Base-by-base conservation (phyloP, 2,888 invertebrate genomes). In the Diarsia brunnea region DNA sequence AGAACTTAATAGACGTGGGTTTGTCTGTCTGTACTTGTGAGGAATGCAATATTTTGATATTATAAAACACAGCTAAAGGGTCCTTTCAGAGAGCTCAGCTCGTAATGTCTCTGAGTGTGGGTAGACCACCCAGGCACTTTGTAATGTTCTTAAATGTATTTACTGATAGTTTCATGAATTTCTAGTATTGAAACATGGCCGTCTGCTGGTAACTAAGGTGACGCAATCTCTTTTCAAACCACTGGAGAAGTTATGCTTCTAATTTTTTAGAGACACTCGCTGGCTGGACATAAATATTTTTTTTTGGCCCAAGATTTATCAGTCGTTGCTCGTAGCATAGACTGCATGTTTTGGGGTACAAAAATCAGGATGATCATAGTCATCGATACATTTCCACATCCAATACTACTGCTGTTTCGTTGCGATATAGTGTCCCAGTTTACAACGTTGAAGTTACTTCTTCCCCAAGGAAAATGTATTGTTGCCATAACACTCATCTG, bases 1-100 rank as follows among this genome's bases (percentile, higher is more conserved):
- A 49, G 58, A 43, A 58, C 31, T 78, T 78, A 64, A 67, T 81
- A 64, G 21, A 49, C 53, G 73, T 70, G 60, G 63, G 69, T 60
- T 69, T 73, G 47, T n/a, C 65, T 61, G 66, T 45, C 45, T 47
- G 45, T 11, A 60, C 14, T 19, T 49, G 27, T 72, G 61, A 66
- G 45, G 21, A 80, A 80, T 21, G 21, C 51, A 14, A n/a, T 60
- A 60, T 80, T 76, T 60, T 14, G 53, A 58, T 68, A 70, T 53
- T 58, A n/a, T n/a, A n/a, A 31, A 67, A 24, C 61, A 45, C 16
- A 53, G 10, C 55, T 47, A 58, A 75, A 43, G 67, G 11, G 45
- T 64, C 63, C 45, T 47, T 79, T 71, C 45, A 51, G 47, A 80
- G 70, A 60, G 21, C 21, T 31, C 11, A 16, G 11, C 24, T 31